These are phyloP conservation scores for Taeniopygia guttata DNA, from an alignment of 2,797 vertebrate genomes.

Conservation along the genomic window DNA sequence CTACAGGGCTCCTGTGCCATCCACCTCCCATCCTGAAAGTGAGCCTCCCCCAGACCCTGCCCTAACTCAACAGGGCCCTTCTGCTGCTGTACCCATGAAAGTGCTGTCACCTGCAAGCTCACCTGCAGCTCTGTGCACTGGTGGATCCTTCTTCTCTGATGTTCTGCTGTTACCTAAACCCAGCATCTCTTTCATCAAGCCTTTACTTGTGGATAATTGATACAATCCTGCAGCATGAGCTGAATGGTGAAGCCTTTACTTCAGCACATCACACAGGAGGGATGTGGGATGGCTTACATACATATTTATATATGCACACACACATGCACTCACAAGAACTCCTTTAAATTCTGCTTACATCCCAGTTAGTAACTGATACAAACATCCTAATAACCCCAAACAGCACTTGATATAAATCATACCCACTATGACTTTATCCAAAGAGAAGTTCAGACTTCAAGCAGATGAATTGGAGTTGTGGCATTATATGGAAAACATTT, in stretches of 20 bases:
- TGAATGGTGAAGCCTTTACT: not conserved
- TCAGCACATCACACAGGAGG: not conserved
- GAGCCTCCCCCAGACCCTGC: not conserved
- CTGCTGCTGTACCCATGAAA: not conserved
- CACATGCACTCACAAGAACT: not conserved
- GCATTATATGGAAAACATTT: constrained; percentile 43
- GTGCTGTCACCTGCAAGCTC: not conserved
- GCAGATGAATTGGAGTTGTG: not conserved
- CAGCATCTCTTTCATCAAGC: not conserved
- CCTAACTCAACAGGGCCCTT: not conserved
- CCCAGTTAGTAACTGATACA: not conserved
- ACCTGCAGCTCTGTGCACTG: not conserved
- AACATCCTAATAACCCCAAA: constrained; percentile 11
- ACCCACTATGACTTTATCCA: not conserved
- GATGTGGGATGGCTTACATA: not conserved
- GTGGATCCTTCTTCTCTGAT: not conserved
- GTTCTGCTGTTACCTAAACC: not conserved
- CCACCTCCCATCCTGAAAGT: not conserved
- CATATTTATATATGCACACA: not conserved
- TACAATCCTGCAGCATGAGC: not conserved
- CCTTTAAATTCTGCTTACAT: not conserved
- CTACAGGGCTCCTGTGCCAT: not conserved
- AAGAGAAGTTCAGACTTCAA: not conserved
- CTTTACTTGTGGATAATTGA: not conserved
- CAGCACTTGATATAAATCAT: not conserved